These are phyloP conservation scores for Chrysomallon squamiferum DNA, from an alignment of 1,140 invertebrate genomes.

Conservation along the genomic window DNA sequence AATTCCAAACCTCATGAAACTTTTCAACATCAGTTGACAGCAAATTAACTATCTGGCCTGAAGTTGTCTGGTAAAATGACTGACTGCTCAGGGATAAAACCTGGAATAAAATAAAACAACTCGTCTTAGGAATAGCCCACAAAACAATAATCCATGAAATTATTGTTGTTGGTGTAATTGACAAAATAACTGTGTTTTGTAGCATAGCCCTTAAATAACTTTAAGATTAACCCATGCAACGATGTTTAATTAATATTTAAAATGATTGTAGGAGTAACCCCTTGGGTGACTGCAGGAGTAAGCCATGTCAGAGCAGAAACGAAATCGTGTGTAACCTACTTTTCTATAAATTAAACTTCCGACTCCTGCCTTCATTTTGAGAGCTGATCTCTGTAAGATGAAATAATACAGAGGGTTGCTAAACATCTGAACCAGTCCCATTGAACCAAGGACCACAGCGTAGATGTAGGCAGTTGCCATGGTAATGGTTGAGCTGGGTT, in stretches of 20 bases:
- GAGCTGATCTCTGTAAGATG: constrained; percentile 5
- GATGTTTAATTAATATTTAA: too few relatives aligned
- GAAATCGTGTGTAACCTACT: too few relatives aligned
- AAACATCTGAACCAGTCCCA: not conserved
- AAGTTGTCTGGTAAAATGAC: constrained; percentile 75
- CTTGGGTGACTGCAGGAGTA: too few relatives aligned
- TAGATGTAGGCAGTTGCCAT: constrained; percentile 12
- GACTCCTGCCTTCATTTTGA: constrained; percentile 24
- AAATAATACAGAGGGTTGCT: constrained; percentile 13
- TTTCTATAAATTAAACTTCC: constrained; percentile 16
- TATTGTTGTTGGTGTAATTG: too few relatives aligned
- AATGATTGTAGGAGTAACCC: too few relatives aligned
- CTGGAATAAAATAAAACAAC: constrained; percentile 21
- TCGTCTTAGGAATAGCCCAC: too few relatives aligned
- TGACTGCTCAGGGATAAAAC: constrained; percentile 61
- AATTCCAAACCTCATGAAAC: constrained; percentile 53
- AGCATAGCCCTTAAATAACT: too few relatives aligned
- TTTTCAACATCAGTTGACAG: constrained; percentile 79
- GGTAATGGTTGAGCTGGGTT: not conserved
- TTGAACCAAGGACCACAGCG: constrained; percentile 1
- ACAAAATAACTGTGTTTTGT: too few relatives aligned
- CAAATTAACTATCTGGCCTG: constrained; percentile 87
- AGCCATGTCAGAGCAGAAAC: too few relatives aligned
- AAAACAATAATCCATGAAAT: too few relatives aligned
- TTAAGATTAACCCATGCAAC: too few relatives aligned